Evolutionary conservation across 2,888 invertebrate species (phyloP).

Genomic region (Drosophila mettleri): DNA sequence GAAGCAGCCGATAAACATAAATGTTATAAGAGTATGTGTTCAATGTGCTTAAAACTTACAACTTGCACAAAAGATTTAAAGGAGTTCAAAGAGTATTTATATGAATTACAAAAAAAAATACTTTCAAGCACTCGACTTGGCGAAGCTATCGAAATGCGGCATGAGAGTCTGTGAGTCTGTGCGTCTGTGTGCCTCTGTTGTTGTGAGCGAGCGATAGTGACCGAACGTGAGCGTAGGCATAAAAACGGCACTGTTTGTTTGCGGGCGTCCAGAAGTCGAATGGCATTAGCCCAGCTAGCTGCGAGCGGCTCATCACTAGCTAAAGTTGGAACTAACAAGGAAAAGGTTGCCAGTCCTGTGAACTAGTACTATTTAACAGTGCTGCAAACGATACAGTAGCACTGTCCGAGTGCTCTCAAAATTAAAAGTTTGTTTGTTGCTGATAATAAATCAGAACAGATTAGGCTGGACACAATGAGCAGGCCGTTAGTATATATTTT

Average conservation of each 20-base stretch:
- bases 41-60: background rate
- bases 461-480: constrained; percentile 19
- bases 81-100: background rate
- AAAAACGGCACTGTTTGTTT: constrained; percentile 43
- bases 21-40: background rate
- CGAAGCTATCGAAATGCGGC: constrained; percentile 39
- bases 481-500: constrained; percentile 2
- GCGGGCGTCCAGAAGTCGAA: constrained; percentile 20
- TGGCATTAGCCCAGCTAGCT: background rate
- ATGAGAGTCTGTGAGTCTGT: background rate
- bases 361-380: background rate
- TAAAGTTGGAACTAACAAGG: background rate
- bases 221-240: constrained; percentile 28
- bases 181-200: background rate
- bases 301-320: constrained; percentile 1
- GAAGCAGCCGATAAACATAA: background rate
- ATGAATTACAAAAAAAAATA: background rate
- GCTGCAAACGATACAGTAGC: background rate
- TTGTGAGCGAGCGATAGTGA: background rate
- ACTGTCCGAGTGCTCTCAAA: constrained; percentile 9
- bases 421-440: constrained; percentile 25
- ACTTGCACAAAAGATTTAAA: constrained; percentile 1
- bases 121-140: background rate
- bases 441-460: constrained; percentile 2
- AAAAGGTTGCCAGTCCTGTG: background rate